These are phyloP conservation scores for Onthophagus sagittarius DNA, from an alignment of 2,888 invertebrate species.

Conservation along the genomic window DNA sequence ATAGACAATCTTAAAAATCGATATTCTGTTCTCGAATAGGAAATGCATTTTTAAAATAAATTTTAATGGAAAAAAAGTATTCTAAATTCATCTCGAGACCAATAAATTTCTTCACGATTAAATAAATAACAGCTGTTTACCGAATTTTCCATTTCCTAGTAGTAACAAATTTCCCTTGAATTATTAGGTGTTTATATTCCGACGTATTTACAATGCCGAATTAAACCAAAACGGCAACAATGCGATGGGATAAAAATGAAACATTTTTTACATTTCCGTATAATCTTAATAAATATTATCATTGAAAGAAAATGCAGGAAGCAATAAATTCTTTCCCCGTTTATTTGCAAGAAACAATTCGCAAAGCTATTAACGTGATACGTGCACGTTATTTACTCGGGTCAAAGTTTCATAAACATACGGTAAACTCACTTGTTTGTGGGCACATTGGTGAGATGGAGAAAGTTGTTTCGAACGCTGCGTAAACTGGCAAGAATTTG, in stretches of 20 bases:
- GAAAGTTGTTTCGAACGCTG: constrained; percentile 97
- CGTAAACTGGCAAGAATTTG: constrained; percentile 98
- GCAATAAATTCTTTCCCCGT: not conserved
- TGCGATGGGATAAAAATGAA: not conserved
- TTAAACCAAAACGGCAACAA: not conserved
- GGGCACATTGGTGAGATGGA: constrained; percentile 93
- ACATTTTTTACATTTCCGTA: too few relatives aligned
- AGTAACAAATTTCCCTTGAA: not conserved
- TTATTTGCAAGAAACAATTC: not conserved
- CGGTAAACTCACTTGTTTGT: constrained; percentile 71
- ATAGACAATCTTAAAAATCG: too few relatives aligned
- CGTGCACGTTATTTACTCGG: not conserved
- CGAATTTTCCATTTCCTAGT: not conserved
- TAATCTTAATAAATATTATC: too few relatives aligned
- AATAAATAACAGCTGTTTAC: not conserved
- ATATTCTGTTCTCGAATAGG: too few relatives aligned
- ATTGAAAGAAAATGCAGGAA: not conserved
- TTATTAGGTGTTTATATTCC: not conserved
- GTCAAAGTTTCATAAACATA: constrained; percentile 1
- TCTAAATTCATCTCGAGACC: not conserved
- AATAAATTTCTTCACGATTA: not conserved
- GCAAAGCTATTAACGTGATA: not conserved
- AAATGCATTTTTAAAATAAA: too few relatives aligned
- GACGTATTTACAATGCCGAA: not conserved
- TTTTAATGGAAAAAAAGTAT: too few relatives aligned